Percentiles rank a stretch among this genome's conserved stretches.
Conservation (phyloP, 2,797 vertebrate species). For the Lacerta bilineata region DNA sequence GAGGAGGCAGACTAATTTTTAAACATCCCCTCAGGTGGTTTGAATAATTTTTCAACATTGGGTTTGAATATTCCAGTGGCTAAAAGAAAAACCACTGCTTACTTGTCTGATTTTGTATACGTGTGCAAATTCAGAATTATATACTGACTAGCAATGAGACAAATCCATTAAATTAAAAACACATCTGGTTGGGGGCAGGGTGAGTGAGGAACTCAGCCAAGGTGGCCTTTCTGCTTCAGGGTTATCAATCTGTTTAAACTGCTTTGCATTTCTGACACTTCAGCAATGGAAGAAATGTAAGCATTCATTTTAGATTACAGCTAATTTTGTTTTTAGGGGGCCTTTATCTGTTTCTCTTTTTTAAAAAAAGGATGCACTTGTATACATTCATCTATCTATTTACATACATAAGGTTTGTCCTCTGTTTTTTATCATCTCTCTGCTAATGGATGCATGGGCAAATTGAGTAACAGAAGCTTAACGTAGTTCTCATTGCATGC, state of each 20-base stretch:
- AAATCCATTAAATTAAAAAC: constrained; percentile 9
- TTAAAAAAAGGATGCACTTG: background rate
- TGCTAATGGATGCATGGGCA: background rate
- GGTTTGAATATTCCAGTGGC: background rate
- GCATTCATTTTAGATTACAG: background rate
- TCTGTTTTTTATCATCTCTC: background rate
- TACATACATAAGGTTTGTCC: background rate
- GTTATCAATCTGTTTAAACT: background rate
- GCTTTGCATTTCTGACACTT: background rate
- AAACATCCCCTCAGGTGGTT: background rate
- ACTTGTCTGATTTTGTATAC: background rate
- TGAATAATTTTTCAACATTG: background rate
- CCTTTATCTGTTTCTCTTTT: background rate
- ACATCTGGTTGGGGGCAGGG: background rate
- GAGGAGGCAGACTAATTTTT: background rate
- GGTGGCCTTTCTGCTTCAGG: background rate
- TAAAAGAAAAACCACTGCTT: background rate
- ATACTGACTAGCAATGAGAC: background rate
- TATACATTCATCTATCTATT: background rate
- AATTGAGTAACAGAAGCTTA: background rate
- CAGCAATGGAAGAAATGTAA: background rate
- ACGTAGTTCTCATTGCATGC: background rate
- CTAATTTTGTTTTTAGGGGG: background rate
- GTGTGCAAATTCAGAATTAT: background rate
- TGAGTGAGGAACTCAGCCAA: background rate